phyloP scores from a whole-genome alignment of 92 coral and sea anemone species.

The Ricordea florida region DNA sequence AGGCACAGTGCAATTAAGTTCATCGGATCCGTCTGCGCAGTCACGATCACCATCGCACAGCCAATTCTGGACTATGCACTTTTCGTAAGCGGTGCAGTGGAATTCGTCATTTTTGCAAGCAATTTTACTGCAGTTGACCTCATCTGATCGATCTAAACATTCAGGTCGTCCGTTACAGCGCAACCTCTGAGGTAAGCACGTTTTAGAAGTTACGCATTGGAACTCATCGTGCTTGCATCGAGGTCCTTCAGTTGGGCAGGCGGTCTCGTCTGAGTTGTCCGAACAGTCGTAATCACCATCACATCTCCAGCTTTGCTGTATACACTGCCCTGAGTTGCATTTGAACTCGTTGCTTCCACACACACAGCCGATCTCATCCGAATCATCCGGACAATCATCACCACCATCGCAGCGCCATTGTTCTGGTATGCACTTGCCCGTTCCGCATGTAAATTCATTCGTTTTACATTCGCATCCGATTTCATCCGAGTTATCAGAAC shows the following conservation, averaged over 20 bases:
- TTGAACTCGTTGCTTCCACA: background rate
- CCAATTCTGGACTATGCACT: no score
- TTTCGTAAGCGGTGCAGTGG: no score
- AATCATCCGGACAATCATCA: conserved; percentile 48
- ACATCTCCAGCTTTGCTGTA: conserved; percentile 24
- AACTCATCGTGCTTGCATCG: background rate
- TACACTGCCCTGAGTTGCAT: conserved; percentile 21
- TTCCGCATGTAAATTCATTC: no score
- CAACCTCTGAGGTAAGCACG: no score
- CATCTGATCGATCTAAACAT: no score
- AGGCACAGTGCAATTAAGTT: no score
- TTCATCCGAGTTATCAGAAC: conserved; percentile 27
- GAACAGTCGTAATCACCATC: conserved; percentile 45
- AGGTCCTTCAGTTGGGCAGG: background rate
- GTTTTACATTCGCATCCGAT: background rate
- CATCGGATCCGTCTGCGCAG: no score
- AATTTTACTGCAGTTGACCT: no score
- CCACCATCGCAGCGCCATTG: conserved; percentile 56
- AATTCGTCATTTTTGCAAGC: no score
- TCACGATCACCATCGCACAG: no score
- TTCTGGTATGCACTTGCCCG: conserved; percentile 37
- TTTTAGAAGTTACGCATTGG: no score
- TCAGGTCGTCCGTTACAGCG: no score
- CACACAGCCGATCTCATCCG: conserved; percentile 60
- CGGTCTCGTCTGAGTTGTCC: conserved; percentile 1